A percentile compares a stretch with the other conserved stretches of the same genome.
These are phyloP conservation scores for Nycteola revayana DNA, from an alignment of 2,888 invertebrate species.

Conservation along the genomic window DNA sequence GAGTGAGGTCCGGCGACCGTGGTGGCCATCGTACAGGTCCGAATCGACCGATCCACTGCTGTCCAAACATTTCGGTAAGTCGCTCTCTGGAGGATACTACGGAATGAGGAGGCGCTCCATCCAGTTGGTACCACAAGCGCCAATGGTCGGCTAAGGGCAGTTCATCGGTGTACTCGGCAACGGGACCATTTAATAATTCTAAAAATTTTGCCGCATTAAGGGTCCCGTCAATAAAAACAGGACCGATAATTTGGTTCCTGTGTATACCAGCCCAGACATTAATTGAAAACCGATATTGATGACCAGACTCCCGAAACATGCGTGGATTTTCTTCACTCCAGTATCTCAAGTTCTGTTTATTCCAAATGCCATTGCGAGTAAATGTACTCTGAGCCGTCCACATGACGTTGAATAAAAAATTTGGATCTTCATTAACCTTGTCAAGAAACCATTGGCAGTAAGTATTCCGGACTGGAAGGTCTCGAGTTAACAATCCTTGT, in stretches of 20 bases:
- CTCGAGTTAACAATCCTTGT: no score
- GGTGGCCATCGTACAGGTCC: no score
- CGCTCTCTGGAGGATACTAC: not conserved
- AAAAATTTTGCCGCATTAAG: no score
- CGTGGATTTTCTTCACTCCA: no score
- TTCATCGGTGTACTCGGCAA: no score
- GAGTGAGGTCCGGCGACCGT: no score
- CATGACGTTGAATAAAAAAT: not conserved
- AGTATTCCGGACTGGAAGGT: not conserved
- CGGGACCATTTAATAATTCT: no score
- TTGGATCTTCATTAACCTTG: not conserved
- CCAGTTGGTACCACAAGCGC: not conserved
- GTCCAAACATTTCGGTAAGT: no score
- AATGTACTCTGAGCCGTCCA: no score
- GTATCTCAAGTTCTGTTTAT: no score
- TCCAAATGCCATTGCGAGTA: no score
- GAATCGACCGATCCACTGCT: no score
- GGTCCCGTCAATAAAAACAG: constrained; percentile 2
- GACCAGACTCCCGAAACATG: constrained; percentile 1
- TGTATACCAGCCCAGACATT: constrained; percentile 4
- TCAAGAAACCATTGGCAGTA: not conserved
- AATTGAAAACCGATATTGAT: constrained; percentile 3
- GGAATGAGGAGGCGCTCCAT: not conserved
- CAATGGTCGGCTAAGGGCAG: not conserved
- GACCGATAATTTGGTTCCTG: constrained; percentile 1